phyloP scores from a whole-genome alignment of 2,888 invertebrate species.

The Rosalia funebris region DNA sequence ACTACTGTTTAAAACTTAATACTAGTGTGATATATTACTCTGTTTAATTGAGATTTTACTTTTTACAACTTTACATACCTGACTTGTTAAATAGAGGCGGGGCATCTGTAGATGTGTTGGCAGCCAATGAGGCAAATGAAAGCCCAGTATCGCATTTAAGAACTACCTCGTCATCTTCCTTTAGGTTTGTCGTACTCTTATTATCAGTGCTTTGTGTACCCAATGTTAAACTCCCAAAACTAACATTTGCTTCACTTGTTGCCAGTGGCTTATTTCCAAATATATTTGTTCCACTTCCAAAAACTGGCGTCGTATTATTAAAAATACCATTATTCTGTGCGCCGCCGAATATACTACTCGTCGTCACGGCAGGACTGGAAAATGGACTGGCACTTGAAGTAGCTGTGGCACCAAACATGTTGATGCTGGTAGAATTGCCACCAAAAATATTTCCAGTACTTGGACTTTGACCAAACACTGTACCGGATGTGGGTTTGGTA shows the following conservation, averaged over 20 bases:
- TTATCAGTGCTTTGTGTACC: background rate
- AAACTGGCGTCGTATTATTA: constrained; percentile 34
- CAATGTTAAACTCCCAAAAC: constrained; percentile 9
- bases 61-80: constrained; percentile 20
- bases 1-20: no score
- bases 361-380: constrained; percentile 9
- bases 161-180: constrained; percentile 52
- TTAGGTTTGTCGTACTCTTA: constrained; percentile 35
- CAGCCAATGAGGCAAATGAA: constrained; percentile 61
- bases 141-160: constrained; percentile 56
- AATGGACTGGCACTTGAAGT: constrained; percentile 11
- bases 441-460: constrained; percentile 7
- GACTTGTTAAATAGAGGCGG: constrained; percentile 44
- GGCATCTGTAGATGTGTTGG: constrained; percentile 42
- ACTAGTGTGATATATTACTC: no score
- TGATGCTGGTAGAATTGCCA: background rate
- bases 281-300: constrained; percentile 29
- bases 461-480: constrained; percentile 27
- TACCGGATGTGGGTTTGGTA: constrained; percentile 18
- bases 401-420: constrained; percentile 28
- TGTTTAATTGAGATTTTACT: background rate
- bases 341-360: constrained; percentile 34
- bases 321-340: constrained; percentile 28
- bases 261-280: constrained; percentile 20
- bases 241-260: background rate